Evolutionary conservation across 1,140 invertebrate genomes (phyloP), one percentile per base, ranked within the genome.

Genomic region (Heliconius eleuchia): DNA sequence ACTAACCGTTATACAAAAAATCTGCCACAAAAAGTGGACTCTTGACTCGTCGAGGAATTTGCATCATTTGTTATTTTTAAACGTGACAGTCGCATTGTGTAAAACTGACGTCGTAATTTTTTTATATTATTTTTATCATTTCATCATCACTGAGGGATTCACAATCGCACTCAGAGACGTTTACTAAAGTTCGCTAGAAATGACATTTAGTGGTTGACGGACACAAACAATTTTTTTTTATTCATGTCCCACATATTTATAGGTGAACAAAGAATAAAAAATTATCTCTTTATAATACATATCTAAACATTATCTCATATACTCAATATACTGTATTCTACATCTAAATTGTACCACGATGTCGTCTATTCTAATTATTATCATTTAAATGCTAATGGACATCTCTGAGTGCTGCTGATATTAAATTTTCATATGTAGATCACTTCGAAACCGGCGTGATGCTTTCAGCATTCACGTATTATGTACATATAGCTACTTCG

Each of bases 11-110:
- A 5, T 66, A 27, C 60, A 30, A 66, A 66, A 66, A 66, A 66
- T 30, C 0, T 66, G 60, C 60, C 60, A 27, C 60, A 66, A 66
- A 30, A 66, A 23, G 23, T 66, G 9, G 42, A 27, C 27, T 66
- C 8, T 66, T 30, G 60, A 30, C 27, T 66, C 60, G 9, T 66
- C 23, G 27, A 13, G 8, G 1, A n/a, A 5, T 72, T 76, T 76
- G 57, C 74, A 75, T 75, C 74, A 75, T 76, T 66, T 42, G 7
- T 76, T 76, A 76, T 76, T 76, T 76, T 76, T 27, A 66, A 60
- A n/a, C 57, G 30, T 70, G 74, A 76, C 74, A 66, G 60, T 39
- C 19, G 55, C 55, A 66, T 66, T 66, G 74, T 42, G 55, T 39
- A 39, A 66, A 75, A 27, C 18, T 66, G n/a, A 46, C 57, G 34